phyloP scores from a whole-genome alignment of 2,113 vertebrate species.

The Phyllostomus discolor region DNA sequence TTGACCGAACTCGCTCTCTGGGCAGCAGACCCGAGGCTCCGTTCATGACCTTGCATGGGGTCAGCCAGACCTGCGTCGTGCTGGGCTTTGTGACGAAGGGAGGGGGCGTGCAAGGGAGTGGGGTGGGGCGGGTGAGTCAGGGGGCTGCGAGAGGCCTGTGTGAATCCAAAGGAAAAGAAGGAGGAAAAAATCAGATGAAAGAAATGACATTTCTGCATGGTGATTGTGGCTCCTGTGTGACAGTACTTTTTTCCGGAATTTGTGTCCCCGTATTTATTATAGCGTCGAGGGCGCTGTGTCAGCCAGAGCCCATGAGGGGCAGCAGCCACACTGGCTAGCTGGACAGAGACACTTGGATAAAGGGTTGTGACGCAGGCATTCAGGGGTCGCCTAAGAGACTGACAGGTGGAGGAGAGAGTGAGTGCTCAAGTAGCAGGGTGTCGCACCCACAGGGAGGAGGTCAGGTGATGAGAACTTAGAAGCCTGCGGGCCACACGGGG shows the following conservation, averaged over 20 bases:
- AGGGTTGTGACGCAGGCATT: not conserved
- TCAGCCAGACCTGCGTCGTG: not conserved
- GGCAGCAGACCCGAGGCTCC: not conserved
- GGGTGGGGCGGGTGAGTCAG: not conserved
- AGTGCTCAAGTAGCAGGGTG: not conserved
- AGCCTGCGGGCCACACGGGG: not conserved
- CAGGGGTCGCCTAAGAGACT: not conserved
- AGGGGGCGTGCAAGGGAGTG: not conserved
- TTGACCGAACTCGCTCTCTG: not conserved
- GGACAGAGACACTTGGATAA: not conserved
- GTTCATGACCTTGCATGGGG: not conserved
- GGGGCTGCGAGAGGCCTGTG: not conserved
- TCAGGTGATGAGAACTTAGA: not conserved
- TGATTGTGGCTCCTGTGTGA: not conserved
- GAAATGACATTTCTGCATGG: not conserved
- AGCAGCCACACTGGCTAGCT: not conserved
- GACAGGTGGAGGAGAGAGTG: not conserved
- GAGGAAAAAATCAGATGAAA: not conserved
- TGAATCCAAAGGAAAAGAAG: not conserved
- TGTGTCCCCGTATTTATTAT: not conserved
- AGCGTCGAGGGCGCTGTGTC: not conserved
- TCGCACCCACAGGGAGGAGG: not conserved
- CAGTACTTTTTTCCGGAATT: not conserved
- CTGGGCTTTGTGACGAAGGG: not conserved
- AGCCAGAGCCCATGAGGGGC: not conserved